Conservation (phyloP, 2,888 invertebrate genomes). For the Agrypnus murinus region DNA sequence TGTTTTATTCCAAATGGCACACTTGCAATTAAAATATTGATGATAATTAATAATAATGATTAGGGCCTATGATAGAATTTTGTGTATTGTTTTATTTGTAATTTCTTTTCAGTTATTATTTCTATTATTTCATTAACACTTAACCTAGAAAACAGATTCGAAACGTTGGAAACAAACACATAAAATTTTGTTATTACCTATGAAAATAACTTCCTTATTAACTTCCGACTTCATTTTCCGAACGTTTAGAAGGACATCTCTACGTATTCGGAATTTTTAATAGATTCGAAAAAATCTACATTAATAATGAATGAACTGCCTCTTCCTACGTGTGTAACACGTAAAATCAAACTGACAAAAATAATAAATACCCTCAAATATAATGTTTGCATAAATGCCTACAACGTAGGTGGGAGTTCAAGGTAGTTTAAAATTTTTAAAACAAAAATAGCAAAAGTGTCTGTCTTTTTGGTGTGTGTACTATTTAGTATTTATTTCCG, state of each 20-base stretch:
- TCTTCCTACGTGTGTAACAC: constrained; percentile 20
- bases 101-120: no score
- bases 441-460: constrained; percentile 34
- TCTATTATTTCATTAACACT: no score
- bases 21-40: no score
- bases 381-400: constrained; percentile 18
- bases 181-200: neutral
- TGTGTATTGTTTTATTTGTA: no score
- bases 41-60: no score
- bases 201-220: constrained; percentile 24
- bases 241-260: constrained; percentile 6
- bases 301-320: constrained; percentile 28
- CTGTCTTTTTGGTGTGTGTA: neutral
- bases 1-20: no score
- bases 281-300: constrained; percentile 6
- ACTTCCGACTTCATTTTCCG: constrained; percentile 29
- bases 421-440: constrained; percentile 36
- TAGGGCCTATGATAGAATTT: no score
- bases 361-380: constrained; percentile 1
- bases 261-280: constrained; percentile 14
- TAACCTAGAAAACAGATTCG: no score
- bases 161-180: neutral
- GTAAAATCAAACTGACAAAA: constrained; percentile 16
- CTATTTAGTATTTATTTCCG: constrained; percentile 25
- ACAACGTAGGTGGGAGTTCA: constrained; percentile 36